Base-by-base conservation (phyloP, 2,113 vertebrate genomes). In the Lagopus muta region DNA sequence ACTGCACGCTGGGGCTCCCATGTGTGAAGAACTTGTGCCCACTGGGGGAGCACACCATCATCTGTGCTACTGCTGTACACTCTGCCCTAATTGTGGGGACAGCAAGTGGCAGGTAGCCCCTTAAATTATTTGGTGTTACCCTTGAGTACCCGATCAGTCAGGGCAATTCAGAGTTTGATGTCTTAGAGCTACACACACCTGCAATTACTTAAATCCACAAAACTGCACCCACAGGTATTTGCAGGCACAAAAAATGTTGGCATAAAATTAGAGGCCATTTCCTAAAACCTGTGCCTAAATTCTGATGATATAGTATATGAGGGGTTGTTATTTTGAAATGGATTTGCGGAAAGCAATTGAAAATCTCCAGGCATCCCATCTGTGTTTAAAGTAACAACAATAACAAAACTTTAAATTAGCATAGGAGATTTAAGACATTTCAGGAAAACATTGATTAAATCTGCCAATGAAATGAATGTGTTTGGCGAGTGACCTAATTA, bases 401-500 rank as follows among this genome's bases (percentile, higher is more conserved):
- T 94, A 97, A 91, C 92, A 96, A 96, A 97, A 96, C 91, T 97
- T 97, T 96, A 96, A 97, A 97, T 96, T 97, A 97, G 92, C 92
- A 73, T 95, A 72, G 91, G 76, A 94, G 92, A 94, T 97, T 96
- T 95, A 96, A 97, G 95, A 86, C 91, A 79, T 97, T 98, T 98
- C 95, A 96, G 97, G 97, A 97, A 98, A 97, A 93, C 97, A 97
- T 97, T 97, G 97, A 98, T 97, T 97, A 92, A 96, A 85, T 95
- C 97, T 97, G 96, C 97, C 96, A 96, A 91, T 97, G 94, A 96
- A 97, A 91, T 94, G 94, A 97, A 94, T 92, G 82, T 91, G 75
- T 94, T 97, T 97, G 97, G 97, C 58, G 64, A 98, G 94, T 98
- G 97, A 97, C 97, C 97, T 98, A 98, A 98, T 98, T 98, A 98